Base-by-base conservation (phyloP, 2,797 vertebrate genomes). In the Gila robusta region DNA sequence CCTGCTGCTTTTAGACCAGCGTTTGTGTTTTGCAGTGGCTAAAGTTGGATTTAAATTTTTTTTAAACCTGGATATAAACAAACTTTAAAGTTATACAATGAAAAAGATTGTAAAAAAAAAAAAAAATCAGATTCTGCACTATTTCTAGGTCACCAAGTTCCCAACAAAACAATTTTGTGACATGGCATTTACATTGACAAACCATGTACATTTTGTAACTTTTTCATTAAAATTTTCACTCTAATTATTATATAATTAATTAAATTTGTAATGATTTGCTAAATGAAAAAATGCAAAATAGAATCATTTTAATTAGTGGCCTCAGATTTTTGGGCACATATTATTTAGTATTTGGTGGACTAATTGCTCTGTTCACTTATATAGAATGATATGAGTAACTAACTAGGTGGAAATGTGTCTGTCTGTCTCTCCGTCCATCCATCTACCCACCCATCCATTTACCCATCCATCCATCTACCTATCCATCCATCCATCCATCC, bases 1-100 rank as follows among this genome's bases (percentile, higher is more conserved):
- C 54, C 11, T 59, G 52, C 54, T 74, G 54, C 23, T 49, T 74
- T 74, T 74, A 74, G 12, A 32, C 56, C 21, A 71, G 81, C 39
- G 10, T 74, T 47, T 83, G 28, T 74, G 56, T 35, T 72, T 23
- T 73, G 62, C 2, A 7, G 56, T 62, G 41, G 54, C 37, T 17
- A 44, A 62, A 23, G 54, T 80, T 64, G 0, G 17, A 67, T 67
- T 37, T 14, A 67, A 21, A 44, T 35, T 64, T 12, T 16, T 16
- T 16, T 47, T 47, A 49, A 3, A 14, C 7, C n/a, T 62, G 21
- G 69, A 73, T 62, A 11, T 39, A 44, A 59, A 26, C 19, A n/a
- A 59, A 80, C 26, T 35, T 47, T 47, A 23, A 17, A 19, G 17
- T 39, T 8, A n/a, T 23, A 16, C 56, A 37, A 35, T 16, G 6